Evolutionary conservation across 2,113 vertebrate species (phyloP).

Genomic region (Dipodomys stephensi): DNA sequence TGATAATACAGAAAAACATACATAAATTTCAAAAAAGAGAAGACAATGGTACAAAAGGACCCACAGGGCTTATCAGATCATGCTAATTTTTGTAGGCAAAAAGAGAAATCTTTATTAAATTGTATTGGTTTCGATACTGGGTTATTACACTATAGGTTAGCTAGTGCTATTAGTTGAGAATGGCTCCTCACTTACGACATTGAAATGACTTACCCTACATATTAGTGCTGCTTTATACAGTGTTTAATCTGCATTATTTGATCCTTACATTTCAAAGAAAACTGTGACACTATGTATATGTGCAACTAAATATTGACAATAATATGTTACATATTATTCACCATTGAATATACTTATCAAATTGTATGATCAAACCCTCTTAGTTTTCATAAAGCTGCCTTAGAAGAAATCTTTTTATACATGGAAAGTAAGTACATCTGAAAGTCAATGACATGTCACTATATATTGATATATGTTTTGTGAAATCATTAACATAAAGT

Average conservation of each 20-base stretch:
- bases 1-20: background rate
- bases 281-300: background rate
- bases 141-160: conserved; percentile 4
- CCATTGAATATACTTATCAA: conserved; percentile 39
- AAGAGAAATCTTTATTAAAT: background rate
- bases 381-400: conserved; percentile 26
- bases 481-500: conserved; percentile 46
- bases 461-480: background rate
- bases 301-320: conserved; percentile 49
- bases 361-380: conserved; percentile 36
- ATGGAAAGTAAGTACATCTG: background rate
- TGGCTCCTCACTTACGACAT: background rate
- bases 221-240: conserved; percentile 36
- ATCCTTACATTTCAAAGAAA: conserved; percentile 50
- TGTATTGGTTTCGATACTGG: background rate
- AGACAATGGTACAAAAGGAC: conserved; percentile 20
- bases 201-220: conserved; percentile 45
- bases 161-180: conserved; percentile 25
- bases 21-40: conserved; percentile 17
- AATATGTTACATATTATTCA: conserved; percentile 38
- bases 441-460: background rate
- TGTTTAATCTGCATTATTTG: conserved; percentile 34
- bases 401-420: conserved; percentile 15
- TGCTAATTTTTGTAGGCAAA: conserved; percentile 5
- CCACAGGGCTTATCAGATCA: conserved; percentile 35